Base-by-base conservation (phyloP, 1,140 invertebrate genomes). In the Dendroctonus ponderosae region DNA sequence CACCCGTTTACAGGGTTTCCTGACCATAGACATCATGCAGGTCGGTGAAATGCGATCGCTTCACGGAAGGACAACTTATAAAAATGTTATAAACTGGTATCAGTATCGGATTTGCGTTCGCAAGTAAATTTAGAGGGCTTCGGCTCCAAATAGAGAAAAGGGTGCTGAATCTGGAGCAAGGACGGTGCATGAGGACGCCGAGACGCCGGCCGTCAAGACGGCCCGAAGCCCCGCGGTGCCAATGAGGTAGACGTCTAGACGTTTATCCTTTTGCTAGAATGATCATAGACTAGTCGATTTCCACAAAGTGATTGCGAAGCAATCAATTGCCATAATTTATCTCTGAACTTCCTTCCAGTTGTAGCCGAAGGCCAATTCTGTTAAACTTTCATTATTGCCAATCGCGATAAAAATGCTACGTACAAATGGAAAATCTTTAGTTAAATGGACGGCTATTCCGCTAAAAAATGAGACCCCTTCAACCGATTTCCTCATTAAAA, bases 111-210 rank as follows among this genome's bases (percentile, higher is more conserved):
- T 26, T 26, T 26, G 26, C 26, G 26, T 26, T 26, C 26, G 26
- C 26, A 26, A 26, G 53, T 11, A 14, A 56, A 56, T 11, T 26
- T 56, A 38, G 38, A 56, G 26, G 53, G 53, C 15, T 56, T 40
- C 38, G 8, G n/a, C 38, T 14, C 53, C 43, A 12, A 46, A 12
- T 51, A 26, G 52, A 39, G n/a, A 12, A 46, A 52, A 52, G 12
- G n/a, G 15, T 9, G 50, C n/a, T 26, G 26, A 26, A 61, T 38
- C 5, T 61, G 44, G 59, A 61, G 42, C 59, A 61, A 61, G 59
- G 59, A 14, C 44, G 59, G 12, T 48, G 46, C 57, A 44, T 14
- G 15, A 12, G 44, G 46, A 56, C 59, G 59, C 11, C 59, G 43
- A 14, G 59, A 61, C 59, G 59, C 12, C 59, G 7, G 12, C 8